Base-by-base conservation (phyloP, 2,888 invertebrate species). In the Hypsopygia costalis region DNA sequence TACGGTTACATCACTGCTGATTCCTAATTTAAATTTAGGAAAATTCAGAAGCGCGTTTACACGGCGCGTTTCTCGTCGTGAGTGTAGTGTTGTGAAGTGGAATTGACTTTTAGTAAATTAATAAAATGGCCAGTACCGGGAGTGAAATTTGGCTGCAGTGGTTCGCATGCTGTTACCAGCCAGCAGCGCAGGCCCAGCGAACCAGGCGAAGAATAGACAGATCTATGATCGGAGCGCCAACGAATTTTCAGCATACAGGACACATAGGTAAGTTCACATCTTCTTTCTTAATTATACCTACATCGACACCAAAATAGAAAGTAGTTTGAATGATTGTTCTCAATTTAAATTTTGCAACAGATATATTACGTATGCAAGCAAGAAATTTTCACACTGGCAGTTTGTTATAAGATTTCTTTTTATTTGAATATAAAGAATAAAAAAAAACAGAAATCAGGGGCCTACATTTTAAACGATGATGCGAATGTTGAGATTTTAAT, bases 151-250 rank as follows among this genome's bases (percentile, higher is more conserved):
- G 96, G 95, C 91, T 96, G 58, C 96, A 97, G 71, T 96, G 96
- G 93, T 97, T 97, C 88, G 95, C 95, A 51, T 97, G 97, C 83
- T 97, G 97, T 86, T 93, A 95, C 69, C 95, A 96, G 69, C 94
- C 94, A 55, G 93, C 94, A 41, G 94, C 93, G 58, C 94, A 92
- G 56, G 91, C 92, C 56, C 93, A 93, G 70, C 89, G 93, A 58
- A 91, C 91, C 53, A 91, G 94, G 67, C 91, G 94, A 81, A 92
- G 94, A 82, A 95, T 95, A 90, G 95, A 95, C 87, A 93, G 97
- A 51, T 96, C 96, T 47, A 98, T 98, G 98, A 98, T 98, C 69
- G 96, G 98, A 25, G 93, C 93, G 55, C 98, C 98, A 8, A 98
- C 96, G 58, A 97, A 98, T 90, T 98, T 98, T 79, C 94, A 95